phyloP scores from a whole-genome alignment of 2,797 vertebrate genomes.

The Neostethus bicornis region DNA sequence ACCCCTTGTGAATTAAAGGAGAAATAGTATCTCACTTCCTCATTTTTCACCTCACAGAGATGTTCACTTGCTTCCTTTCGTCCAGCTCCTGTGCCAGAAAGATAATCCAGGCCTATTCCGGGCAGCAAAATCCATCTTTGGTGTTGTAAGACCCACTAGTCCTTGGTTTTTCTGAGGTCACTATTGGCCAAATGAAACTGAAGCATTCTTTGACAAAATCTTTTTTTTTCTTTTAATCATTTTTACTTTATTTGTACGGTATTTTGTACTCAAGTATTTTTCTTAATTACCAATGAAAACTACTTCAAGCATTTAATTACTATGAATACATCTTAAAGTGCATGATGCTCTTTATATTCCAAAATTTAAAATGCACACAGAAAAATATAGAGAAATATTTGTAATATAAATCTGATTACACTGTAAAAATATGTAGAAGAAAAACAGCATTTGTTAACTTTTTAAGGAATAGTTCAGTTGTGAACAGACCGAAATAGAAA shows the following conservation, averaged over 20 bases:
- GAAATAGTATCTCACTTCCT: slow-evolving; percentile 80
- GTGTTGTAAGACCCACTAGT: slow-evolving; percentile 73
- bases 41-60: slow-evolving; percentile 82
- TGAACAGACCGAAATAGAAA: too few species aligned
- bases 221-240: not conserved
- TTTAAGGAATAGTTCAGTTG: too few species aligned
- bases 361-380: too few species aligned
- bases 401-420: too few species aligned
- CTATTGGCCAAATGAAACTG: slow-evolving; percentile 49
- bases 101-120: slow-evolving; percentile 80
- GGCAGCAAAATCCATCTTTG: slow-evolving; percentile 81
- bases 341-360: too few species aligned
- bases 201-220: slow-evolving; percentile 29
- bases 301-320: too few species aligned
- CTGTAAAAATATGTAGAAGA: too few species aligned
- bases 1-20: slow-evolving; percentile 84
- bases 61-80: slow-evolving; percentile 74
- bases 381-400: too few species aligned
- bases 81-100: slow-evolving; percentile 76
- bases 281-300: too few species aligned
- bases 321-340: too few species aligned
- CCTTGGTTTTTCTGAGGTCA: slow-evolving; percentile 81
- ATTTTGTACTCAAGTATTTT: too few species aligned
- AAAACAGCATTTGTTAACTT: too few species aligned
- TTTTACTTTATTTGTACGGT: slow-evolving; percentile 19